Conservation (phyloP, 2,888 invertebrate genomes). For the Drosophila antonietae region DNA sequence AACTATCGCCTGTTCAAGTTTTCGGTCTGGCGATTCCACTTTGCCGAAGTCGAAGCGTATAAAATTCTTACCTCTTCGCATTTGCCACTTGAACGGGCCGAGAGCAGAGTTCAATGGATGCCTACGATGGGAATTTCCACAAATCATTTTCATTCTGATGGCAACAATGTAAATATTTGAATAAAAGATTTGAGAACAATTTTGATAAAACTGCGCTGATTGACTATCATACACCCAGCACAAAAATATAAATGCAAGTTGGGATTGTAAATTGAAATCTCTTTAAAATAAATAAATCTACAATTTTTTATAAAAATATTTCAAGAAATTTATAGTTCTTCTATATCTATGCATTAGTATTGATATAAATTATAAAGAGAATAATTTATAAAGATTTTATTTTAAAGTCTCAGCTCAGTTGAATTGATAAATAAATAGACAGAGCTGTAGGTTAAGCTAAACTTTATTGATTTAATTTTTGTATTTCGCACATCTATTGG, state of each 20-base stretch:
- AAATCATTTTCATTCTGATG: conserved; percentile 5
- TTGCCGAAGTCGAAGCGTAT: conserved; percentile 58
- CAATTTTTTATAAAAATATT: too few species aligned
- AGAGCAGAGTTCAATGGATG: not conserved
- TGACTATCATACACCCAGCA: not conserved
- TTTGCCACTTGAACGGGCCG: not conserved
- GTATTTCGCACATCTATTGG: too few species aligned
- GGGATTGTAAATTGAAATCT: not conserved
- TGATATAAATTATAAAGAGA: too few species aligned
- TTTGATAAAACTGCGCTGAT: too few species aligned
- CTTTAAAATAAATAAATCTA: too few species aligned
- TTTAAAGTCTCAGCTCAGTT: not conserved
- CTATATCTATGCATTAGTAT: not conserved
- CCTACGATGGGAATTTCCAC: too few species aligned
- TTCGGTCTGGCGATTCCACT: conserved; percentile 55
- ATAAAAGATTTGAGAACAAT: not conserved
- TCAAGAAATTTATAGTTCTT: too few species aligned
- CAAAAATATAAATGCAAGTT: not conserved
- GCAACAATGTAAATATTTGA: conserved; percentile 4
- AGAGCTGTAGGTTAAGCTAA: not conserved
- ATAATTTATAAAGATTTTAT: not conserved
- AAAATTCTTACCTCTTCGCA: conserved; percentile 38
- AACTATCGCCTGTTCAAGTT: conserved; percentile 16
- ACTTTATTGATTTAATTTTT: not conserved
- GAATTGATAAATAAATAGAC: not conserved